Percentiles rank a stretch among this genome's conserved stretches.
Conservation (phyloP, 1,140 invertebrate species). For the Eufriesea mexicana region DNA sequence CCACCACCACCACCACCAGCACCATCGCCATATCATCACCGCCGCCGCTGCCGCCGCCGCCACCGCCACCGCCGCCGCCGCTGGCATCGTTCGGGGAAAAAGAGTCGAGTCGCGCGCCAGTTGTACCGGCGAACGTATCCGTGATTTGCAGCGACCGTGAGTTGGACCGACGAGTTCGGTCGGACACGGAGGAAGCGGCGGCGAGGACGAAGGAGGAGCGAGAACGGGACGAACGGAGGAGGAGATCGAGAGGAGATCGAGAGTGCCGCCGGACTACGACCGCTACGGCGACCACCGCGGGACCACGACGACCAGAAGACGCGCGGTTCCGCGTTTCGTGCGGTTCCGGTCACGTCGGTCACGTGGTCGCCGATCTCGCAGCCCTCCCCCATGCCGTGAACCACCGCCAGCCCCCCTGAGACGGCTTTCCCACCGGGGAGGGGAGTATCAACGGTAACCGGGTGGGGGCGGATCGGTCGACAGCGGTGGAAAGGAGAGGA, state of each 20-base stretch:
- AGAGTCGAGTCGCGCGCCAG: too few relatives aligned
- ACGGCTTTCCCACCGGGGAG: conserved; percentile 42
- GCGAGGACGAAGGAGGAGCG: neutral
- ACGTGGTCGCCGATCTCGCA: conserved; percentile 64
- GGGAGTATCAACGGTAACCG: conserved; percentile 50
- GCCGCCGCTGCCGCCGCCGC: too few relatives aligned
- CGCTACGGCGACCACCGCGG: neutral
- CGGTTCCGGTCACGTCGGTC: conserved; percentile 73
- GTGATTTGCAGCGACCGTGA: conserved; percentile 1
- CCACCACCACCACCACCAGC: too few relatives aligned
- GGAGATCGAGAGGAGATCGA: neutral
- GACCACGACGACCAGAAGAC: neutral
- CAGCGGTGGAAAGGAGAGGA: too few relatives aligned
- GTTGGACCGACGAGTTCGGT: neutral
- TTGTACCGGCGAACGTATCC: too few relatives aligned
- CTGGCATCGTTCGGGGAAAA: too few relatives aligned
- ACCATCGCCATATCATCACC: too few relatives aligned
- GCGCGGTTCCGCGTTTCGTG: conserved; percentile 66
- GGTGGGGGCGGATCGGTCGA: conserved; percentile 28
- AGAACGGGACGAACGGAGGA: neutral
- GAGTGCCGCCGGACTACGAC: conserved; percentile 7
- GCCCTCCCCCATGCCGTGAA: conserved; percentile 21
- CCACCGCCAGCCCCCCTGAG: conserved; percentile 12
- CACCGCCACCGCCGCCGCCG: too few relatives aligned
- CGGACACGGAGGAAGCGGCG: too few relatives aligned